These are phyloP conservation scores for Rhinatrema bivittatum DNA, from an alignment of 2,797 vertebrate species.

Conservation along the genomic window DNA sequence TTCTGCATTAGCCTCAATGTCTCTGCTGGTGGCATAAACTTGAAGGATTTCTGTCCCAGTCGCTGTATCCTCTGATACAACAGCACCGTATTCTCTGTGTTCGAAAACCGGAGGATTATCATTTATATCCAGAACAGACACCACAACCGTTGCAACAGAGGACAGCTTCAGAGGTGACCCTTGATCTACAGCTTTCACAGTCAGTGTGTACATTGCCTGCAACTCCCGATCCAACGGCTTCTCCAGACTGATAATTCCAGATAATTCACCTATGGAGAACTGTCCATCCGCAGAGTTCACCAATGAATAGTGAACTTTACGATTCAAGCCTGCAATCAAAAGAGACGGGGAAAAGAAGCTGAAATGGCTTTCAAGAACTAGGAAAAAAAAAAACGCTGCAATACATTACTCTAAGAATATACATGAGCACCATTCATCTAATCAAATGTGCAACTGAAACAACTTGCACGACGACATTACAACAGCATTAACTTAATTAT, in stretches of 20 bases:
- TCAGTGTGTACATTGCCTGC: conserved; percentile 71
- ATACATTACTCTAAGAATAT: not conserved
- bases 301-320: conserved; percentile 76
- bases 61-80: conserved; percentile 70
- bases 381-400: too few species aligned
- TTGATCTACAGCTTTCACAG: conserved; percentile 73
- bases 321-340: conserved; percentile 68
- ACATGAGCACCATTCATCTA: not conserved
- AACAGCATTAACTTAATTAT: too few species aligned
- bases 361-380: not conserved
- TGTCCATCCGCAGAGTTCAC: conserved; percentile 74
- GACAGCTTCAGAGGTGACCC: conserved; percentile 75
- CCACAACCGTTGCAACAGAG: conserved; percentile 60
- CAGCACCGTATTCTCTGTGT: conserved; percentile 79
- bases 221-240: conserved; percentile 81
- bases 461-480: too few species aligned
- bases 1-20: conserved; percentile 78
- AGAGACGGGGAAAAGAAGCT: conserved; percentile 3
- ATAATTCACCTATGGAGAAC: conserved; percentile 82
- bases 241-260: conserved; percentile 77
- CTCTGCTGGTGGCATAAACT: conserved; percentile 85
- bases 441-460: not conserved
- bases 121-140: conserved; percentile 93
- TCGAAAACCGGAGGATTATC: conserved; percentile 96
- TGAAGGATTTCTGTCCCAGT: conserved; percentile 78